Base-by-base conservation (phyloP, 2,888 invertebrate genomes). In the Apotomis betuletana region DNA sequence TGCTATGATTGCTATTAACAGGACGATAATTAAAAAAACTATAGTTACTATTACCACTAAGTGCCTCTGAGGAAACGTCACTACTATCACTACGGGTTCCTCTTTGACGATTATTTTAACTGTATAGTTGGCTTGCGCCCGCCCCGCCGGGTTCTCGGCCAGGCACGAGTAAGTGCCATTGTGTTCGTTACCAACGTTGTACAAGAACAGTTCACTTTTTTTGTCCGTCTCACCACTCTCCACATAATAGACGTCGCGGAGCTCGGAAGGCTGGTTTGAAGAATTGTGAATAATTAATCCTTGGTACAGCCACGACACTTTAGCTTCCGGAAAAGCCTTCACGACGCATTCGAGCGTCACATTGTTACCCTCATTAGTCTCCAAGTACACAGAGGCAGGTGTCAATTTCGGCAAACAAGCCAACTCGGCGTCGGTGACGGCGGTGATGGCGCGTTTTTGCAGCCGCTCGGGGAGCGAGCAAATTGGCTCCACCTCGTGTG, bases 81-180 rank as follows among this genome's bases (percentile, higher is more conserved):
- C 95, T 77, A 95, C 94, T 72, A 95, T 95, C 8, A 95, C 95
- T 38, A 95, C 94, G 12, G 96, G 96, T 74, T 96, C 96, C 81
- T 96, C 96, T 84, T 96, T 96, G 69, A 96, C 94, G 76, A 97
- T 94, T 62, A 97, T 95, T 75, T 95, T 94, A 77, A 98, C 94
- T 1, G 98, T 97, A 79, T 97, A 97, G 87, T 98, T 98, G 73
- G 96, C 96, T 77, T 95, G 95, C 0, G 96, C 94, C 72, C 94
- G 94, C 12, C 98, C 98, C 0, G 98, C 98, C 13, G 96, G 95
- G 85, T 98, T 98, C 83, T 97, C 97, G 0, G 98, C 98, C 12
- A 96, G 94, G 86, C 98, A 98, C 4, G 96, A 95, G 85, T 97
- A 98, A 8, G 96, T 97, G 5, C 98, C 98, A 81, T 97, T 97